Percentiles rank a stretch among this genome's conserved stretches.
Evolutionary conservation across 2,888 invertebrate genomes (phyloP).

Genomic region (Galeopsomyia nigrocyanea): DNA sequence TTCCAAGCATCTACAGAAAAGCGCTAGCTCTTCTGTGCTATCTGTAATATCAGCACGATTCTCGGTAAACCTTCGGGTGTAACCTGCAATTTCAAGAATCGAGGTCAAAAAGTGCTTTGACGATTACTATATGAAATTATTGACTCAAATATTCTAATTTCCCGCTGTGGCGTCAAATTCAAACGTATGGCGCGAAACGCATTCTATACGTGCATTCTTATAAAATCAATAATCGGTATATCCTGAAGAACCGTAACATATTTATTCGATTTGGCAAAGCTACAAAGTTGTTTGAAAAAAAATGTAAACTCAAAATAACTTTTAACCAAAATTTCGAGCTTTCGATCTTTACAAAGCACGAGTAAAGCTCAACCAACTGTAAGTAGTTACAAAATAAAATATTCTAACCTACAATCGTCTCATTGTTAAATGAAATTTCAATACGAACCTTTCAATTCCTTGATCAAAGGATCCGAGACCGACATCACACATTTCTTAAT

Average conservation of each 20-base stretch:
- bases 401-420: no score
- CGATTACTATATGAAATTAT: no score
- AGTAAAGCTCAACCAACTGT: neutral
- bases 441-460: slow-evolving; percentile 73
- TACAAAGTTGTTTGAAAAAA: no score
- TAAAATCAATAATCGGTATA: slow-evolving; percentile 29
- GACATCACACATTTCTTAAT: slow-evolving; percentile 69
- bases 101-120: neutral
- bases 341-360: neutral
- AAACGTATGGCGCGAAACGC: slow-evolving; percentile 25
- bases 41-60: slow-evolving; percentile 68
- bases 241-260: neutral
- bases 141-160: slow-evolving; percentile 6
- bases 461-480: slow-evolving; percentile 74
- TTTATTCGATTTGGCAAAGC: neutral
- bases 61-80: slow-evolving; percentile 67
- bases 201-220: neutral
- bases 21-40: slow-evolving; percentile 68
- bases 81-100: slow-evolving; percentile 61
- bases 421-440: slow-evolving; percentile 10
- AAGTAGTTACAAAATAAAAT: no score
- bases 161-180: slow-evolving; percentile 9
- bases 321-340: neutral
- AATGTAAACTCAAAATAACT: no score
- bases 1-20: slow-evolving; percentile 73